These are phyloP conservation scores for Ceramica pisi DNA, from an alignment of 2,888 invertebrate species.

Conservation along the genomic window DNA sequence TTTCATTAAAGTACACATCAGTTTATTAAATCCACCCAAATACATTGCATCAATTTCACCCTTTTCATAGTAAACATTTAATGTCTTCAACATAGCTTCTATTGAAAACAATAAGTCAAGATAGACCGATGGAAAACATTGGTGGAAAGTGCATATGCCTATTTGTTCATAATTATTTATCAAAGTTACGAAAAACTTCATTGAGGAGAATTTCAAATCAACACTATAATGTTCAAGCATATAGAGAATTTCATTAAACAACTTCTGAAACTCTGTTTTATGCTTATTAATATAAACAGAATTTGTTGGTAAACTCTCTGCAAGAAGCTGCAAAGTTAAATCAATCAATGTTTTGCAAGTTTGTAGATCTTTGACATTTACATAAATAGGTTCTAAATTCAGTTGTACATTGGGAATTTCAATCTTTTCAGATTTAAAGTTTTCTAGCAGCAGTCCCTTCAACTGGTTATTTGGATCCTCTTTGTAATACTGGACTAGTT, in stretches of 20 bases:
- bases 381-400: conserved; percentile 84
- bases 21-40: conserved; percentile 75
- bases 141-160: conserved; percentile 73
- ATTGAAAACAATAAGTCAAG: conserved; percentile 72
- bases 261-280: conserved; percentile 67
- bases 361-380: conserved; percentile 77
- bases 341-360: conserved; percentile 82
- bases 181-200: conserved; percentile 81
- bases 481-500: conserved; percentile 85
- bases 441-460: conserved; percentile 76
- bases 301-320: conserved; percentile 80
- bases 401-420: conserved; percentile 81
- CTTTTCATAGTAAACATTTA: conserved; percentile 79
- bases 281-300: conserved; percentile 75
- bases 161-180: conserved; percentile 77
- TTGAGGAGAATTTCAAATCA: conserved; percentile 79
- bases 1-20: conserved; percentile 73
- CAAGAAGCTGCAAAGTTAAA: conserved; percentile 79
- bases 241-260: conserved; percentile 74
- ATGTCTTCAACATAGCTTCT: conserved; percentile 76
- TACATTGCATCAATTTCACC: conserved; percentile 74
- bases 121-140: conserved; percentile 74
- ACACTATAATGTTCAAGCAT: conserved; percentile 81
- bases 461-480: conserved; percentile 64
- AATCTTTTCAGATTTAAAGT: conserved; percentile 86